Percentiles rank a stretch among this genome's conserved stretches.
phyloP scores from a whole-genome alignment of 1,140 invertebrate genomes.

The Adelges cooleyi region DNA sequence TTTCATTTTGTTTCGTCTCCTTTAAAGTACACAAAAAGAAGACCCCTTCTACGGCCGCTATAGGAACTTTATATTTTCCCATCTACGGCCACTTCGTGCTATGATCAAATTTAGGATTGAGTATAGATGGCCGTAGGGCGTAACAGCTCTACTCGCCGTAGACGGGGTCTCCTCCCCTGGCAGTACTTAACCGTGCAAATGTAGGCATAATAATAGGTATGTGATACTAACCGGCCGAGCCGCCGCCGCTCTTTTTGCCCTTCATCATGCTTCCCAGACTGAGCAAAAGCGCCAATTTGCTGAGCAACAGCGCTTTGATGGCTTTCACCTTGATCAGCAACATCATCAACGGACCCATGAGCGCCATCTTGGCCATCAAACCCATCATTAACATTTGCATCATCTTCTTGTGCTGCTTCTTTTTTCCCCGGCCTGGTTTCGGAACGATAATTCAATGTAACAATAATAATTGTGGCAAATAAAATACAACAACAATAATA shows the following conservation, averaged over 20 bases:
- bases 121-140: no score
- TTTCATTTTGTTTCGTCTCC: no score
- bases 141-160: no score
- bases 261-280: slow-evolving; percentile 30
- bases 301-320: slow-evolving; percentile 31
- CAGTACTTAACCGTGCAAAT: no score
- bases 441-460: neutral
- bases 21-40: no score
- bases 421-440: slow-evolving; percentile 27
- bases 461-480: neutral
- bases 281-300: slow-evolving; percentile 30
- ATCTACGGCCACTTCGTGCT: no score
- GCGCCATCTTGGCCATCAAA: slow-evolving; percentile 31
- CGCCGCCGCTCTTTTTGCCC: slow-evolving; percentile 29
- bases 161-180: no score
- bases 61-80: no score
- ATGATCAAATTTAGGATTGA: no score
- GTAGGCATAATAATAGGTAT: no score
- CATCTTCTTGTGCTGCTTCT: slow-evolving; percentile 31
- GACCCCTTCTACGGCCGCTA: no score
- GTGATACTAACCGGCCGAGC: slow-evolving; percentile 11
- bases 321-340: slow-evolving; percentile 33
- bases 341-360: slow-evolving; percentile 32
- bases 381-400: slow-evolving; percentile 32
- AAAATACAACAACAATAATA: no score